Base-by-base conservation (phyloP, 2,113 vertebrate species). In the Bombycilla garrulus region DNA sequence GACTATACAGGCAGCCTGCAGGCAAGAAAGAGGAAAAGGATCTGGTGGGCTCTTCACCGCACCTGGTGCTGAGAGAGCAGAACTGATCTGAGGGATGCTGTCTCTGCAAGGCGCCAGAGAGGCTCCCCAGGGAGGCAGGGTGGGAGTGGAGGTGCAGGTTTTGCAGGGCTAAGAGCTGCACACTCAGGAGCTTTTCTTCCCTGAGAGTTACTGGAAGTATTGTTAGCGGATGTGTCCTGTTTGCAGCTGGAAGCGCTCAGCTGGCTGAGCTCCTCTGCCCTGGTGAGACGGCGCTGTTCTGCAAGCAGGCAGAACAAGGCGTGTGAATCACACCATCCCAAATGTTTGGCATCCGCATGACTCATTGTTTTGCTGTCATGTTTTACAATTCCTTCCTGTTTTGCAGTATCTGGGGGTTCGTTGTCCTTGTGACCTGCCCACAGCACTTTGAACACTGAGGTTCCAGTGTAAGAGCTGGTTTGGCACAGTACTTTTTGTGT, bases 351-450 rank as follows among this genome's bases (percentile, higher is more conserved):
- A 96, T 94, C 93, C 54, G 70, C 5, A 1, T 93, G 90, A 97
- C n/a, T 97, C 95, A 97, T 62, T 92, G 91, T 86, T 94, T 81
- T 91, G 65, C 83, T 95, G 74, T 80, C 85, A 78, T 6, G 36
- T 57, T 88, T 82, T 94, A 93, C 80, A 93, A 61, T 96, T 93
- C 92, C 86, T 97, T 97, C 96, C 96, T 97, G 93, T 94, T 96
- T 93, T 89, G 82, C 79, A 91, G 48, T 57, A 50, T 94, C 69
- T 73, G 57, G 23, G 40, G 57, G 47, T 35, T 78, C 86, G 42
- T 71, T 92, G 78, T 81, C 65, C 80, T 78, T 88, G 86, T 78
- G 76, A 95, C 54, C 73, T 84, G 53, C 65, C 86, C 74, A 50
- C 36, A 65, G 72, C 21, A 28, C 66, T 86, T 47, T 36, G 54